phyloP scores from a whole-genome alignment of 1,140 invertebrate species.

The Macrotrachela quadricornifera region DNA sequence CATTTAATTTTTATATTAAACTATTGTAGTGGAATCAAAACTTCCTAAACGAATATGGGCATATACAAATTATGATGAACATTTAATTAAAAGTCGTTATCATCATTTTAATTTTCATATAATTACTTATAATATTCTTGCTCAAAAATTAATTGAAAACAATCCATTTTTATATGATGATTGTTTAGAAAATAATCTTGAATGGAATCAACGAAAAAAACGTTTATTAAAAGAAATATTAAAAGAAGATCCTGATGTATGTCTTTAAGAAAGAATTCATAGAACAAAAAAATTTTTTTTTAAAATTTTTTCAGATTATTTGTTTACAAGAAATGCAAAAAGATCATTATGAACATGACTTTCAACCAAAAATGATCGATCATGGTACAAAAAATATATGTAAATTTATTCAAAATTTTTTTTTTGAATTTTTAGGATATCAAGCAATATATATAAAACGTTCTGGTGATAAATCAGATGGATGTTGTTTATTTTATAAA shows the following conservation, averaged over 20 bases:
- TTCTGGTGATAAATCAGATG: neutral
- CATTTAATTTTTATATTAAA: too few species aligned
- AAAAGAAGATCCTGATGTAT: constrained; percentile 47
- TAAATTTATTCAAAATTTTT: neutral
- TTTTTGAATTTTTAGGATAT: neutral
- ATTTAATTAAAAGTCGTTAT: too few species aligned
- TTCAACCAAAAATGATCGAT: neutral
- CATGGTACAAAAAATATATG: neutral
- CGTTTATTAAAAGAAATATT: constrained; percentile 49
- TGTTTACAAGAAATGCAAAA: constrained; percentile 8
- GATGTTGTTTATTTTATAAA: constrained; percentile 1
- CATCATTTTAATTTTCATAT: too few species aligned
- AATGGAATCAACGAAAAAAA: constrained; percentile 46
- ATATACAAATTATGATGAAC: too few species aligned
- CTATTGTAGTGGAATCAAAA: too few species aligned
- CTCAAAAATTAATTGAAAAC: constrained; percentile 51
- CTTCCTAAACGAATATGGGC: too few species aligned
- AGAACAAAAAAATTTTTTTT: too few species aligned
- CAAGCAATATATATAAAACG: neutral
- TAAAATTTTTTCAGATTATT: neutral
- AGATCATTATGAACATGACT: neutral
- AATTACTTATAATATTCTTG: constrained; percentile 53
- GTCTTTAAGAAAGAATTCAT: too few species aligned
- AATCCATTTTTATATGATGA: constrained; percentile 49
- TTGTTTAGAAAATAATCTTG: constrained; percentile 37